Percentiles rank a stretch among this genome's conserved stretches.
Conservation (phyloP, 2,113 vertebrate species). For the Austrofundulus limnaeus region DNA sequence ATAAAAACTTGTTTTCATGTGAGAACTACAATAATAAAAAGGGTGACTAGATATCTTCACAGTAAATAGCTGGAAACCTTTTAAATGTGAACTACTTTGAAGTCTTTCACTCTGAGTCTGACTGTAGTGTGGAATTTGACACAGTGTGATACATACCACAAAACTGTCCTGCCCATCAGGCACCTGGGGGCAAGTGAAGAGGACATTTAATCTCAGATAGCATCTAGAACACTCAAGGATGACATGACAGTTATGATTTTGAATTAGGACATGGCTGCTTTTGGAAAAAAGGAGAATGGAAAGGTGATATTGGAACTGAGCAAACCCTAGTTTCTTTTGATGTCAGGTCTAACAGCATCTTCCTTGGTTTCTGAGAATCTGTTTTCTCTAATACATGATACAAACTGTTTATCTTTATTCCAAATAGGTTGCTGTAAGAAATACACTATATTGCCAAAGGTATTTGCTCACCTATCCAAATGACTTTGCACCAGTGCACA, state of each 20-base stretch:
- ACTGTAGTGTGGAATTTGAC: not conserved
- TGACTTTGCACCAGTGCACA: too few relatives aligned
- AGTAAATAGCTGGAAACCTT: conserved; percentile 9
- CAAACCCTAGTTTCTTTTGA: not conserved
- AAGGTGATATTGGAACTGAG: too few relatives aligned
- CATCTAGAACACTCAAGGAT: not conserved
- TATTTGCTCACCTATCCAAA: too few relatives aligned
- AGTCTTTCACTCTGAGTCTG: not conserved
- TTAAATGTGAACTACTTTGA: conserved; percentile 5
- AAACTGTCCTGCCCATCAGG: conserved; percentile 1
- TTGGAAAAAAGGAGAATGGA: not conserved
- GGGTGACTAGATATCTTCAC: conserved; percentile 1
- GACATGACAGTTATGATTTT: not conserved
- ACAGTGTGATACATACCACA: not conserved
- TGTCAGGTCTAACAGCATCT: not conserved
- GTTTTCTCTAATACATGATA: not conserved
- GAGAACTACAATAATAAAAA: conserved; percentile 20
- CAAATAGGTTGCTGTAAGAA: too few relatives aligned
- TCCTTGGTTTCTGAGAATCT: not conserved
- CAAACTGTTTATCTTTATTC: too few relatives aligned
- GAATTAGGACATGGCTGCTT: not conserved
- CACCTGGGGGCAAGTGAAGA: not conserved
- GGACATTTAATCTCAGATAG: not conserved
- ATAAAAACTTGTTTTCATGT: conserved; percentile 21
- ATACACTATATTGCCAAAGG: too few relatives aligned